Evolutionary conservation across 2,888 invertebrate genomes (phyloP), one percentile per base, ranked within the genome.

Genomic region (Muschampia staudingeri): DNA sequence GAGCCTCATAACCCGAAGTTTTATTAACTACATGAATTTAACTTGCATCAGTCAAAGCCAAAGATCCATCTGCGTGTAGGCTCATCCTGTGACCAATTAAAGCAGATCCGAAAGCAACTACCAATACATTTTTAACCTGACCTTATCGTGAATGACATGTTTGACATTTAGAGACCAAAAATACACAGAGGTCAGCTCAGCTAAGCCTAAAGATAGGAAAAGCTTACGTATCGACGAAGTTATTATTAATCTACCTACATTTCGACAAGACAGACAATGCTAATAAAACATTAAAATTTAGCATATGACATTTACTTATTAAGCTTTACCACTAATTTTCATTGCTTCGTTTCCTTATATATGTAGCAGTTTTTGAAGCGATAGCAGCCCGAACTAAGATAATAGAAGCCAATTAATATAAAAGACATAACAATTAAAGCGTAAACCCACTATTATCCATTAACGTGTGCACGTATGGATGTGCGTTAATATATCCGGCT

Each of bases 261-360:
- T 82, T 67, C 69, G 70, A 76, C 75, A 75, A 78, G 80, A 82
- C 67, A 80, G 61, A 70, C 48, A 78, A 52, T 65, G 71, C 73
- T 73, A 77, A 70, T 80, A 76, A 83, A 76, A 76, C 19, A 77
- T 83, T 70, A 69, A 76, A 80, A 34, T 71, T 80, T 79, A 79
- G 34, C 73, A 44, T 71, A 30, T n/a, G 25, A 75, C 75, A 56
- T 75, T 76, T 75, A 80, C 19, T 44, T 67, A 75, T n/a, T 76
- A 76, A 40, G 37, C 14, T 79, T 79, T 82, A 52, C n/a, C 84
- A 85, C 91, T 92, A 93, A 90, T 89, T 12, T 93, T 92, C 88
- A 93, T 94, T 94, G 94, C 93, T 94, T 93, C 89, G 83, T 89
- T 91, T 93, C 91, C 89, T 89, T 88, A 91, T 88, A 90, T 16